Evolutionary conservation across 92 coral and sea anemone genomes (phyloP).

Genomic region (Epizoanthus scotinus): DNA sequence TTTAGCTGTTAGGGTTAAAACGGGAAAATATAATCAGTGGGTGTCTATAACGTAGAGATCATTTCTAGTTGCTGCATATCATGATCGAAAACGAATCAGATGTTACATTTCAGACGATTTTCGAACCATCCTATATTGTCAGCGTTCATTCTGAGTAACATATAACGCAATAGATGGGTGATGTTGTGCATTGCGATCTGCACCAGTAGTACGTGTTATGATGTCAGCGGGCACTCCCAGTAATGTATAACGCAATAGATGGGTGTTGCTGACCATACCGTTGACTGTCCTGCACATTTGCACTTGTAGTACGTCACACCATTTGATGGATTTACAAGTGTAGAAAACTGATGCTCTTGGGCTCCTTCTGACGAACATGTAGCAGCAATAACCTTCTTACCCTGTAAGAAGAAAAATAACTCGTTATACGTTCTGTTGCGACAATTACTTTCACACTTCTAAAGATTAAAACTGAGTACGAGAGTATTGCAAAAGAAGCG

Average conservation of each 20-base stretch:
- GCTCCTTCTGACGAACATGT: constrained; percentile 18
- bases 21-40: no score
- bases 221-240: constrained; percentile 28
- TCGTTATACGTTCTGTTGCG: no score
- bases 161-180: neutral
- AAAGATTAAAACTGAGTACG: no score
- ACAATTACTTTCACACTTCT: no score
- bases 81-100: no score
- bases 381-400: neutral
- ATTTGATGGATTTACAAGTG: neutral
- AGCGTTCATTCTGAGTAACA: constrained; percentile 11
- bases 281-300: constrained; percentile 10
- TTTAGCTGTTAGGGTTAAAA: no score
- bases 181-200: neutral
- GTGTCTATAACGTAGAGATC: no score
- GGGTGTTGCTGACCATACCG: neutral
- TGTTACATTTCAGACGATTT: no score
- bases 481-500: no score
- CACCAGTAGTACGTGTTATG: constrained; percentile 2
- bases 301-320: neutral
- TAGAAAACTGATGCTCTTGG: neutral
- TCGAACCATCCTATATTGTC: neutral
- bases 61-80: no score
- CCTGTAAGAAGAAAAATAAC: neutral
- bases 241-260: neutral